Evolutionary conservation across 2,888 invertebrate species (phyloP), one percentile per base, ranked within the genome.

Genomic region (Caenorhabditis sp.): DNA sequence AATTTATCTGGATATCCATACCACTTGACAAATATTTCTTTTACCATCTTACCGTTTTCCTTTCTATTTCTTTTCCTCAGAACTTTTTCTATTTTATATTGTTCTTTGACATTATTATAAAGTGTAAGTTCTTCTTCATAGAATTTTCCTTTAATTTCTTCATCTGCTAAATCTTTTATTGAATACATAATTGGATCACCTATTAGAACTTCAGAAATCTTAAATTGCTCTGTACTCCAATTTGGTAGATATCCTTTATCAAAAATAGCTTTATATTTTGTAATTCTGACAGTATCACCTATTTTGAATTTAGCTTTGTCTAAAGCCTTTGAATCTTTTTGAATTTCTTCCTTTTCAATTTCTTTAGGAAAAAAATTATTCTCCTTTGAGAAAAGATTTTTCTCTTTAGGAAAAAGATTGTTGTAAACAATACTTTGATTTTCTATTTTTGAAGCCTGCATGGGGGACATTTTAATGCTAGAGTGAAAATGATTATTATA

Each of bases 401-500:
- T 30, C 26, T 53, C 56, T 52, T 13, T 26, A 41, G 56, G 58
- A 66, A 46, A 66, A 26, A 66, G 58, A 46, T 66, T 66, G 13
- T 56, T 35, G 48, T 70, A 50, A 53, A 70, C 70, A 5, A 59
- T 59, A 24, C 7, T 13, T 65, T 53, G 9, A 50, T 72, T 72
- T 65, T 72, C 63, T 45, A 56, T 53, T 45, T 72, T 56, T 37
- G 72, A 72, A 72, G 72, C 72, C 39, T 72, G 43, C 20, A 41
- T 70, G n/a, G 61, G 70, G 62, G 79, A 53, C 74, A 79, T 79
- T 80, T 79, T 79, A 30, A 79, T 79, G 3, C 68, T 59, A 55
- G 62, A 41, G 59, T 80, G 79, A 80, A 70, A 79, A 79, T 73
- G 78, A 70, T 63, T 80, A 59, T 79, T 79, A 50, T 79, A 79